These are phyloP conservation scores for Lacerta bilineata DNA, from an alignment of 2,797 vertebrate species.

Conservation along the genomic window DNA sequence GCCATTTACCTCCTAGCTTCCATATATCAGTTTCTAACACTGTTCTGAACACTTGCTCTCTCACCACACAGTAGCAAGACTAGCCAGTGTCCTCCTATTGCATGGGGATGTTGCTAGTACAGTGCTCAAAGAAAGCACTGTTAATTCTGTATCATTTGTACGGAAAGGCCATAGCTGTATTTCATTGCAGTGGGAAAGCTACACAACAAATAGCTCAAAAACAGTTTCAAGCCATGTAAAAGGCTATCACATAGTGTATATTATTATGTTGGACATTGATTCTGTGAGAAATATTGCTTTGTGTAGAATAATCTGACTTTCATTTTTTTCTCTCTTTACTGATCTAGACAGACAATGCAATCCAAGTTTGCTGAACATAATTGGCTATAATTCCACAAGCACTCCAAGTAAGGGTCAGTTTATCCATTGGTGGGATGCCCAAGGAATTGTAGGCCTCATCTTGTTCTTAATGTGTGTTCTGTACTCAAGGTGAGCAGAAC, in stretches of 20 bases:
- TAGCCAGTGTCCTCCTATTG: neutral
- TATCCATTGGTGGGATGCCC: conserved; percentile 98
- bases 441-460: conserved; percentile 95
- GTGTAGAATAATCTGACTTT: neutral
- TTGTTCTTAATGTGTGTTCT: conserved; percentile 97
- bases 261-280: neutral
- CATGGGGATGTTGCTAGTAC: neutral
- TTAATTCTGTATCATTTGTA: neutral
- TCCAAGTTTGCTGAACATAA: conserved; percentile 94
- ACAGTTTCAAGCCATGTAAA: neutral
- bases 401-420: conserved; percentile 83
- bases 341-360: conserved; percentile 92
- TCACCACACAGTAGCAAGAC: neutral
- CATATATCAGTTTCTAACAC: too few relatives aligned
- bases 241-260: neutral
- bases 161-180: neutral
- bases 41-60: neutral
- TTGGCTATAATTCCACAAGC: conserved; percentile 92
- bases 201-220: neutral
- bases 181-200: neutral
- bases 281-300: neutral
- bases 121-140: neutral
- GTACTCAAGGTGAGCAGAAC: conserved; percentile 91
- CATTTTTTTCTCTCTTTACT: conserved; percentile 14
- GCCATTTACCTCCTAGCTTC: too few relatives aligned